phyloP scores from a whole-genome alignment of 2,113 vertebrate species.

The Coryphaenoides rupestris region DNA sequence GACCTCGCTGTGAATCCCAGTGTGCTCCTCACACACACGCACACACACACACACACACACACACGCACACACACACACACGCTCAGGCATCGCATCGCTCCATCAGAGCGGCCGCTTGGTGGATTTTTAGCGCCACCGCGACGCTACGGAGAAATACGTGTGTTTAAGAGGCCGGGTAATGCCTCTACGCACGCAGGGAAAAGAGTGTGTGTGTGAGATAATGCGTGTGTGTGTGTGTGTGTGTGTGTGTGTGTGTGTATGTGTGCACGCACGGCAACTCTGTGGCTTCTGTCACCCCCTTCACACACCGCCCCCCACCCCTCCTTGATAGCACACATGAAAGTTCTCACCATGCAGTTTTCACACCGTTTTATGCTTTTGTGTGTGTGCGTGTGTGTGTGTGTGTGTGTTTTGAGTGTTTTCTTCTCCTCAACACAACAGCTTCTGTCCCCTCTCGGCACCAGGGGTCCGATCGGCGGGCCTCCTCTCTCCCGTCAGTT shows the following conservation, averaged over 20 bases:
- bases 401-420: no score
- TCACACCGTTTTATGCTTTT: constrained; percentile 48
- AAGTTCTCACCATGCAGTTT: constrained; percentile 62
- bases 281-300: constrained; percentile 11
- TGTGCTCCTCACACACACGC: constrained; percentile 5
- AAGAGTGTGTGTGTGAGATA: constrained; percentile 9
- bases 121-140: constrained; percentile 30
- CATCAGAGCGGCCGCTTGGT: constrained; percentile 28
- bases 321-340: constrained; percentile 45
- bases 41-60: neutral
- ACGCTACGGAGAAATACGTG: constrained; percentile 22
- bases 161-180: constrained; percentile 23
- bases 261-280: no score
- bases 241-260: constrained; percentile 9
- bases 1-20: constrained; percentile 22
- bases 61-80: neutral
- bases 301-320: constrained; percentile 47
- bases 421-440: constrained; percentile 33
- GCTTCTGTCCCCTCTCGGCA: constrained; percentile 50
- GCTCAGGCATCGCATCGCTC: constrained; percentile 21
- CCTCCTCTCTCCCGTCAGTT: constrained; percentile 72
- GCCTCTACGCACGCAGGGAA: constrained; percentile 38
- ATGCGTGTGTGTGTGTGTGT: constrained; percentile 16
- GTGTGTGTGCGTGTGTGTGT: no score
- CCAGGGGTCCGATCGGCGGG: constrained; percentile 69